These are phyloP conservation scores for Myotis lucifugus DNA, from an alignment of 2,113 vertebrate species.

Conservation along the genomic window DNA sequence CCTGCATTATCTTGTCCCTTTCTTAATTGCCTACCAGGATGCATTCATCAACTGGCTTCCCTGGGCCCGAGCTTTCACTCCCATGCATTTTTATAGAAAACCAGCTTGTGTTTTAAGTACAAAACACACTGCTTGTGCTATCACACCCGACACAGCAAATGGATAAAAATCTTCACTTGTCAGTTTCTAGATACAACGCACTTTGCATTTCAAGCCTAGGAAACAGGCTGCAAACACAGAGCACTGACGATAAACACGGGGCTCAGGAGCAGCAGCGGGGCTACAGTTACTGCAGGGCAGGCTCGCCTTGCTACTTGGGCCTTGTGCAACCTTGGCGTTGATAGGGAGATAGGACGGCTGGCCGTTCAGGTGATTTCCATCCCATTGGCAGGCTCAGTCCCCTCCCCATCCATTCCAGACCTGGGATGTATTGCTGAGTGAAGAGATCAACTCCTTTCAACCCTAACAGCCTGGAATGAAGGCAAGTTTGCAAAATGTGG, in stretches of 20 bases:
- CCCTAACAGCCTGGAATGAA: neutral
- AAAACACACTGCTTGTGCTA: slow-evolving; percentile 74
- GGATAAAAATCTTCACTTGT: slow-evolving; percentile 77
- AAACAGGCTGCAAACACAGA: slow-evolving; percentile 48
- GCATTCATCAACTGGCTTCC: slow-evolving; percentile 67
- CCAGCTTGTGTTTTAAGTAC: slow-evolving; percentile 65
- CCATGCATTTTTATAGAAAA: slow-evolving; percentile 74
- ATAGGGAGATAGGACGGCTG: neutral
- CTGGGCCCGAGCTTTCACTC: neutral
- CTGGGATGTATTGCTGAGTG: neutral
- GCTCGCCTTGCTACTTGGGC: neutral
- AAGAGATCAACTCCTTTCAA: neutral
- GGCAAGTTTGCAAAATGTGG: neutral
- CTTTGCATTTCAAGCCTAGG: slow-evolving; percentile 66
- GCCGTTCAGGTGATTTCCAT: too few species aligned
- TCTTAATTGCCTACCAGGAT: slow-evolving; percentile 80
- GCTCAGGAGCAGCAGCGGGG: neutral
- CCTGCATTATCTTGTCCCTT: slow-evolving; percentile 80
- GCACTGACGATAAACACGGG: neutral
- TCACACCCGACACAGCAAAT: slow-evolving; percentile 74
- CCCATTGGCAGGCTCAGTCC: neutral
- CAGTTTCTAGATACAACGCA: slow-evolving; percentile 71
- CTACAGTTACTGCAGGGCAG: neutral
- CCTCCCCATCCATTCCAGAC: neutral
- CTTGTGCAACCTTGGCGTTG: neutral